Evolutionary conservation across 2,888 invertebrate species (phyloP), one percentile per base, ranked within the genome.

Genomic region (Chrysotoxum bicinctum): DNA sequence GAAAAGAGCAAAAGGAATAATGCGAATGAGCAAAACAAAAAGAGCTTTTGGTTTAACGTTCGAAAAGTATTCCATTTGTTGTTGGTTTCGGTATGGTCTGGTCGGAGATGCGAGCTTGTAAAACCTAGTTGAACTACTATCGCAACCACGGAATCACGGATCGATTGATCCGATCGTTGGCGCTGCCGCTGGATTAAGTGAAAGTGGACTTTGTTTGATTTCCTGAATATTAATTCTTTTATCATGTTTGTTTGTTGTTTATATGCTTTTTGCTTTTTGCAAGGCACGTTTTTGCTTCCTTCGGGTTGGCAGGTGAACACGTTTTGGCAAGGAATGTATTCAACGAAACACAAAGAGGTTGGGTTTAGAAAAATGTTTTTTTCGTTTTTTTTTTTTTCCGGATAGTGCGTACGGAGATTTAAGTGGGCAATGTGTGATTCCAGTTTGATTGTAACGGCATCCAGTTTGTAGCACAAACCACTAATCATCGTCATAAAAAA

Each of bases 171-270:
- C 3, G 16, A 21, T 58, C 21, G 37, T 52, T 54, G 35, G 14
- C 7, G 62, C 32, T 48, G 43, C 12, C 48, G 48, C 50, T 68
- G 50, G 72, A 68, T 37, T 50, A 85, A 85, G 81, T 85, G 85
- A 84, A 84, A 84, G 84, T 75, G 26, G 37, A 62, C 70, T 64
- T 64, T 58, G 70, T 66, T 66, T 56, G 68, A 64, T 85, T 85
- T 85, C 85, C 85, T 85, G 85, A 73, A 75, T 81, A 76, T 73
- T 73, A 77, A 81, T 68, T 76, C 68, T 73, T 66, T 43, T 30
- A 48, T 56, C 58, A 69, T 64, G 45, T 69, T 73, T 70, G 45
- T 23, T 40, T 52, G 69, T 45, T 56, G 14, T 58, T 68, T 19
- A 35, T 58, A 52, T n/a, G n/a, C n/a, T n/a, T n/a, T n/a, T n/a